phyloP scores from a whole-genome alignment of 2,797 vertebrate species.

The Sebastiscus tertius region DNA sequence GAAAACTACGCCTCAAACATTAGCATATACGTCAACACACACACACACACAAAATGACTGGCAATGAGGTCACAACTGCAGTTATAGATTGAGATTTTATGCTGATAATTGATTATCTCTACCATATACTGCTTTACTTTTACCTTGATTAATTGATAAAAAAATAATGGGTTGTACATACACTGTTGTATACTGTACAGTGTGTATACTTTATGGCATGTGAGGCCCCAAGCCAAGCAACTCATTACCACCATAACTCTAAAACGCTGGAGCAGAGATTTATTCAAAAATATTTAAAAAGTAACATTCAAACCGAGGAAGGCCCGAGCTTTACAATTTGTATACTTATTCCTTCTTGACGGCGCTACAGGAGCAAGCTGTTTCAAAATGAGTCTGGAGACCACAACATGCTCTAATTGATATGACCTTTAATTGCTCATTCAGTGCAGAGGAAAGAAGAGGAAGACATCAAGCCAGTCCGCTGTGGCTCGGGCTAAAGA shows the following conservation, averaged over 20 bases:
- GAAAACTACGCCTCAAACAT: not conserved
- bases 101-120: not conserved
- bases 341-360: slow-evolving; percentile 74
- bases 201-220: not conserved
- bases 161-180: not conserved
- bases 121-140: slow-evolving; percentile 2
- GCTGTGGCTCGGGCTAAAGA: slow-evolving; percentile 82
- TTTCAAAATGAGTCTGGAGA: slow-evolving; percentile 86
- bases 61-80: not conserved
- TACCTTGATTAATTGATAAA: slow-evolving; percentile 16
- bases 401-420: slow-evolving; percentile 88
- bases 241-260: slow-evolving; percentile 21
- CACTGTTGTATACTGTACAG: not conserved
- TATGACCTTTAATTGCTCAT: slow-evolving; percentile 89
- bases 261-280: slow-evolving; percentile 16
- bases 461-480: slow-evolving; percentile 86
- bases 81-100: not conserved
- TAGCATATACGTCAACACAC: slow-evolving; percentile 7
- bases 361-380: slow-evolving; percentile 80
- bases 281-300: slow-evolving; percentile 39
- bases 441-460: slow-evolving; percentile 81
- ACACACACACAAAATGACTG: not conserved
- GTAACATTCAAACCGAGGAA: slow-evolving; percentile 36
- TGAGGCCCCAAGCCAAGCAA: slow-evolving; percentile 10
- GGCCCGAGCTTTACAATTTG: slow-evolving; percentile 59